Conservation (phyloP, 2,888 invertebrate species). For the Hypolimnas misippus region DNA sequence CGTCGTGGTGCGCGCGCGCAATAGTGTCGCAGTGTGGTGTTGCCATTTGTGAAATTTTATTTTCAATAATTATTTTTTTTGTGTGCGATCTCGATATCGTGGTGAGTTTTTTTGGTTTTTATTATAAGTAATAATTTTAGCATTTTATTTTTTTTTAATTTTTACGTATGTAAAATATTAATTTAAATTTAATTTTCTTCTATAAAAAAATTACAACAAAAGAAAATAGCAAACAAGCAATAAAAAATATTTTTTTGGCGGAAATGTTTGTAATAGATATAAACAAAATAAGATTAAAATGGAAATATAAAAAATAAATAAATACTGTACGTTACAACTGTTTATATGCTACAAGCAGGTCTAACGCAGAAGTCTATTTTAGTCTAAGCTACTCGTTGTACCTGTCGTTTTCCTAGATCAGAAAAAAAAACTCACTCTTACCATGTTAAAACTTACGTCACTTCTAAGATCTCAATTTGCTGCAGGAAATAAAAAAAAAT, state of each 20-base stretch:
- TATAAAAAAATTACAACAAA: no score
- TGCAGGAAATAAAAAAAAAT: conserved; percentile 8
- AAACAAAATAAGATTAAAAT: background rate
- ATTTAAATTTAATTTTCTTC: no score
- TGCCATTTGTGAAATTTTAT: conserved; percentile 30
- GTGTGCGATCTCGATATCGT: background rate
- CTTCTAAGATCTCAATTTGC: background rate
- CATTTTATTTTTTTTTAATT: background rate
- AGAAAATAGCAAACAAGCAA: no score
- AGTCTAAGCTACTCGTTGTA: background rate
- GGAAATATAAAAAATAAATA: background rate
- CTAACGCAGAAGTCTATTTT: background rate
- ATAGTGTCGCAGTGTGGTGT: conserved; percentile 36
- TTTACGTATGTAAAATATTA: background rate
- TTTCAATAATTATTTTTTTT: conserved; percentile 19
- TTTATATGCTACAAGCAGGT: background rate
- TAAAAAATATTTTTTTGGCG: no score
- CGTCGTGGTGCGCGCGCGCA: conserved; percentile 59
- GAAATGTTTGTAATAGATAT: no score
- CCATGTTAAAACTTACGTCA: background rate
- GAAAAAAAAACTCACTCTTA: conserved; percentile 6
- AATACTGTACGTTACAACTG: background rate
- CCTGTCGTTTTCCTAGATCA: background rate
- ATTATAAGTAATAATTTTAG: background rate
- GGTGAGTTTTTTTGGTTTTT: conserved; percentile 32